Base-by-base conservation (phyloP, 1,140 invertebrate genomes). In the Acromyrmex echinatior region DNA sequence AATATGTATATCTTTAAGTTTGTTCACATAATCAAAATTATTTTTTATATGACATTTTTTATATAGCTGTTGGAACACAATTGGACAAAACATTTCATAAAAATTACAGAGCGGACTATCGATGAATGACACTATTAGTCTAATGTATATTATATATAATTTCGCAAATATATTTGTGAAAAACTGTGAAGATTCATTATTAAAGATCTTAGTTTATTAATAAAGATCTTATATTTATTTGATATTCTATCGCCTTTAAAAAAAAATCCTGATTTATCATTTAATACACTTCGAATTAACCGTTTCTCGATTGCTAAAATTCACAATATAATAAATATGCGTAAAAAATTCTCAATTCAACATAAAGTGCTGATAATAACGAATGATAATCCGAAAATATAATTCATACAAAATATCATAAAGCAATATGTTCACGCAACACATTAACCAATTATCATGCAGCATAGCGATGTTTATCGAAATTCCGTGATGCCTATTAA, bases 401-500 rank as follows among this genome's bases (percentile, higher is more conserved):
- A 28, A 81, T 28, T 12, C 28, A 10, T 18, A 10, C 4, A 4
- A 18, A 28, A 68, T 68, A 79, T 68, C 28, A 25, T 79, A 28
- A 60, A 39, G n/a, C 51, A 14, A 62, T 74, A 25, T 45, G 10
- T 45, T 45, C 39, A 12, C 56, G 25, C 31, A 25, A 28, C 70
- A 51, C 28, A 56, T 45, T 31, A 76, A 51, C 56, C 70, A 84
- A 84, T 84, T 84, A 84, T 76, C 70, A 31, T 49, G 45, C 56
- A 35, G 9, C 18, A 21, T 84, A 76, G 58, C 14, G 25, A 45
- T 84, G 56, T 84, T 84, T 84, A 84, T 84, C 39, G 70, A 84
- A 76, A 76, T 39, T 9, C 18, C 25, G 28, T 56, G 66, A 81
- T 76, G 56, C 45, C 80, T 84, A 76, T 84, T 84, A 84, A 84